Evolutionary conservation across 2,797 vertebrate genomes (phyloP).

Genomic region (Danio jaintianensis): DNA sequence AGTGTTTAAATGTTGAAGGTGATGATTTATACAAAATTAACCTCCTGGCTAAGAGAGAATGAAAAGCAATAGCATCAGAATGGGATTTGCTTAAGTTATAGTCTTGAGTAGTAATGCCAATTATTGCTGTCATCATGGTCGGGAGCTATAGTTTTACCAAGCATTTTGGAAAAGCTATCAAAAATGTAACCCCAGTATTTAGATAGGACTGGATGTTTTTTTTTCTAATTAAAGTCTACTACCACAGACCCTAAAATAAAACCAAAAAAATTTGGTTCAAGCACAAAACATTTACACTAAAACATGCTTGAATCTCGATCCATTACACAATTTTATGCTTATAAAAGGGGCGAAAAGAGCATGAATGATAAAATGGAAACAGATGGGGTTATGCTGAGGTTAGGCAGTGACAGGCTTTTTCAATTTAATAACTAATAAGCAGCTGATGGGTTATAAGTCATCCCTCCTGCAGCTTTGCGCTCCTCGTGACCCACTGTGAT

Average conservation of each 20-base stretch:
- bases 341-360: neutral
- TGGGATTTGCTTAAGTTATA: too few species aligned
- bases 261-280: neutral
- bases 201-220: neutral
- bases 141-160: too few species aligned
- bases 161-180: too few species aligned
- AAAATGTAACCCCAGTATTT: too few species aligned
- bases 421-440: constrained; percentile 44
- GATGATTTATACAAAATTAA: too few species aligned
- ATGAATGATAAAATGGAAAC: constrained; percentile 26
- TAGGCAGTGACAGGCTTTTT: constrained; percentile 45
- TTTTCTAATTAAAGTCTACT: neutral
- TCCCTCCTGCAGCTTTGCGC: constrained; percentile 36
- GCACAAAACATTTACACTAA: neutral
- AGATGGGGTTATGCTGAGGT: constrained; percentile 38
- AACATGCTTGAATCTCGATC: constrained; percentile 4
- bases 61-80: too few species aligned
- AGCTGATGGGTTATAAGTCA: constrained; percentile 43
- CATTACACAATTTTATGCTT: constrained; percentile 11
- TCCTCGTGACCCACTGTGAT: constrained; percentile 18
- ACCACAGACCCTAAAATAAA: neutral
- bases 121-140: too few species aligned
- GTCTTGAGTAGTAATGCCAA: too few species aligned
- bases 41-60: too few species aligned
- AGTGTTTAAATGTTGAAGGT: too few species aligned